Conservation (phyloP, 2,113 vertebrate species). For the Anguilla rostrata region DNA sequence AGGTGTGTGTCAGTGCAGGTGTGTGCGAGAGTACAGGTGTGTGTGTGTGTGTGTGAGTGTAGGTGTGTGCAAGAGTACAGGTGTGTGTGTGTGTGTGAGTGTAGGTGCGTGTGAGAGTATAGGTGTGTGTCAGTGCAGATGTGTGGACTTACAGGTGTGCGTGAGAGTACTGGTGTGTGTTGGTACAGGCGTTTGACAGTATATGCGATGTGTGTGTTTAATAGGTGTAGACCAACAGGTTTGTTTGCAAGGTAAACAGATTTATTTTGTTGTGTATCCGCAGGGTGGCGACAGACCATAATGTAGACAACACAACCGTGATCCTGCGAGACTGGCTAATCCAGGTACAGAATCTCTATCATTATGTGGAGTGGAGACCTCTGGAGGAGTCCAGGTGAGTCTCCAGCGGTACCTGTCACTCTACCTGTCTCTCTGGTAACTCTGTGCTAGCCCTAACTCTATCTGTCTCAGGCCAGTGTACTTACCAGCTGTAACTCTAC, state of each 20-base stretch:
- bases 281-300: constrained; percentile 91
- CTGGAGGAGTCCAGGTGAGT: constrained; percentile 76
- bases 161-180: neutral
- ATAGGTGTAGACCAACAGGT: neutral
- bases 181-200: neutral
- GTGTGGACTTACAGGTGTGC: neutral
- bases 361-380: constrained; percentile 86
- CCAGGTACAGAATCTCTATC: constrained; percentile 78
- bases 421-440: neutral
- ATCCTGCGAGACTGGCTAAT: constrained; percentile 83
- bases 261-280: constrained; percentile 20
- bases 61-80: neutral
- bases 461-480: neutral
- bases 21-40: neutral
- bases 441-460: neutral
- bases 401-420: neutral
- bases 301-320: constrained; percentile 77
- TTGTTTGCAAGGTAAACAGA: neutral
- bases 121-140: neutral
- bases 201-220: neutral
- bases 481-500: too few relatives aligned
- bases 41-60: neutral
- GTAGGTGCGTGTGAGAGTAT: too few relatives aligned
- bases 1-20: neutral
- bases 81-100: neutral